These are phyloP conservation scores for Crocuta crocuta DNA, from an alignment of 2,113 vertebrate genomes.

Conservation along the genomic window DNA sequence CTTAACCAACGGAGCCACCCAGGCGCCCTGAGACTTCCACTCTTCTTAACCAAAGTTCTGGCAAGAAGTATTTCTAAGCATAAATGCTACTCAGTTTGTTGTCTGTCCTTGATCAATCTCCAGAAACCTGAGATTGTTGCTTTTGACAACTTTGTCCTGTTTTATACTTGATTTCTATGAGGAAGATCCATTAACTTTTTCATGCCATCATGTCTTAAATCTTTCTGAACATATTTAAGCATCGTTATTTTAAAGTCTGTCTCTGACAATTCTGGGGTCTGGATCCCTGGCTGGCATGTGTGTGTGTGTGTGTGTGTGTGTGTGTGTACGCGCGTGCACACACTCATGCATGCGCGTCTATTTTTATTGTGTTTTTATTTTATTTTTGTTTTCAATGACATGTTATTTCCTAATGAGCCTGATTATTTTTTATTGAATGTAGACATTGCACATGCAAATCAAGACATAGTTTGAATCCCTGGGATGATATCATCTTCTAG, in stretches of 20 bases:
- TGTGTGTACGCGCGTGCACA: background rate
- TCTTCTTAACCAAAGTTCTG: background rate
- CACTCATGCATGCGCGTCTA: background rate
- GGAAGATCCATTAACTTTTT: background rate
- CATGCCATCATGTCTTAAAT: background rate
- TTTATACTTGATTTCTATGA: background rate
- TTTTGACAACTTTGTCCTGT: background rate
- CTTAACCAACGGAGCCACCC: no score
- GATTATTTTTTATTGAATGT: background rate
- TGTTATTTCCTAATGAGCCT: background rate
- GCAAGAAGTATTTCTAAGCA: background rate
- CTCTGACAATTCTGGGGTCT: background rate
- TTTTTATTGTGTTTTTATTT: background rate
- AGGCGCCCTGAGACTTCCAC: no score
- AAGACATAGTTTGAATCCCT: background rate
- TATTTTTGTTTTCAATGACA: background rate
- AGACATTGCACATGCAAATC: background rate
- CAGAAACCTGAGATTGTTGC: background rate
- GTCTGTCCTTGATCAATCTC: background rate
- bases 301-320: background rate
- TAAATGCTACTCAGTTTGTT: slow-evolving; percentile 11
- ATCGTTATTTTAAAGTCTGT: background rate
- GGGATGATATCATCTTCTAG: background rate
- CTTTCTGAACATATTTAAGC: background rate
- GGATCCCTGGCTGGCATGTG: background rate